Evolutionary conservation across 2,888 invertebrate genomes (phyloP), one percentile per base, ranked within the genome.

Genomic region (Drosophila suboccidentalis): DNA sequence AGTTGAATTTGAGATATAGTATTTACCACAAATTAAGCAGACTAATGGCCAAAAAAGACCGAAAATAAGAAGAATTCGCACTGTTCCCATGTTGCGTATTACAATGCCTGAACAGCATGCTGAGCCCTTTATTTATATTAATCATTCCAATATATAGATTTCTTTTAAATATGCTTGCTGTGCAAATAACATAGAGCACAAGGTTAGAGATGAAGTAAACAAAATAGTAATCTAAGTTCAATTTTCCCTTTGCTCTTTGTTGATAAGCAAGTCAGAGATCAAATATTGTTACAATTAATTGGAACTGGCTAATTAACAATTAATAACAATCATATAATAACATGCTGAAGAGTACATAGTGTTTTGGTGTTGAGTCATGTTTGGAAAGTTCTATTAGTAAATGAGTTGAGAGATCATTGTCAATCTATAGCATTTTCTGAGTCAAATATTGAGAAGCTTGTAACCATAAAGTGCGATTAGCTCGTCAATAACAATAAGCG

Each of bases 61-160:
- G 34, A 50, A 8, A 1, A 36, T 19, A 3, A 36, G 4, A 4
- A 50, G 19, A 13, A n/a, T 13, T 36, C 34, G 13, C 13, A n/a
- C 34, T 19, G 19, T 1, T 36, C 10, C 19, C 50, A 50, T 50
- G 6, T n/a, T 36, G 13, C 13, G 13, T 19, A 8, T 36, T 50
- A 36, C 19, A 50, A 19, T 36, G 50, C 1, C 34, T 19, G 13
- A 19, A 9, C 9, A 19, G 11, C 4, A 13, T 1, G 0, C 19
- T 36, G 19, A 34, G 34, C 4, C 13, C 50, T n/a, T 9, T 34
- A 50, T 50, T 50, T 50, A 36, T 50, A 50, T 34, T 11, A 50
- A 34, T 13, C 1, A 34, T 11, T 34, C 6, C 19, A 44, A 8
- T 26, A 9, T 46, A 3, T 8, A 46, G 8, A 10, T 46, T 8